Evolutionary conservation across 2,113 vertebrate species (phyloP).

Genomic region (Lepidothrix coronata): DNA sequence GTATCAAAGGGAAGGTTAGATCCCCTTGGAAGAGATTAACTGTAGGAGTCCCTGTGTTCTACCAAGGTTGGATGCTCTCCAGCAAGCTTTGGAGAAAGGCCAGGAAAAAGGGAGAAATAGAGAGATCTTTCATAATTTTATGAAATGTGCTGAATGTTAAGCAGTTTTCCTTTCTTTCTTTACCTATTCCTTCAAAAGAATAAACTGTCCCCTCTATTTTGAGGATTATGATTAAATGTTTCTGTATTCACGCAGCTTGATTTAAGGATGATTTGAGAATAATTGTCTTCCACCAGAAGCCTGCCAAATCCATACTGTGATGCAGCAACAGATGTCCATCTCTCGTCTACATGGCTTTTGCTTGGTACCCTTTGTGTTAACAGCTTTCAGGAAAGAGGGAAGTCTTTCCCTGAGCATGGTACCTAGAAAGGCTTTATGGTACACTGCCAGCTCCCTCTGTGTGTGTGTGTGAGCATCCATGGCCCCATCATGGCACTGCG

Average conservation of each 20-base stretch:
- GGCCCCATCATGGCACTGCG: neutral
- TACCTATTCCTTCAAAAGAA: neutral
- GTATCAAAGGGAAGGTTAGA: neutral
- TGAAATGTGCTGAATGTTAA: neutral
- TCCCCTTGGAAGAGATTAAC: neutral
- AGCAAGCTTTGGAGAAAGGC: neutral
- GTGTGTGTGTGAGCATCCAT: no score
- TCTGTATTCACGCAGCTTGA: neutral
- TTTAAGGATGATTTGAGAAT: neutral
- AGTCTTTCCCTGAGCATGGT: accelerated
- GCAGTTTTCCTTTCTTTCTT: neutral
- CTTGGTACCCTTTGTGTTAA: neutral
- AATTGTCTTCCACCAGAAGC: neutral
- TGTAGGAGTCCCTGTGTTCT: neutral
- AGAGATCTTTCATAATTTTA: neutral
- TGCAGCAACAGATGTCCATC: neutral
- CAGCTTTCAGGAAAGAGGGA: neutral
- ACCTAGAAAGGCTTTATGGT: neutral
- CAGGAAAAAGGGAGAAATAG: neutral
- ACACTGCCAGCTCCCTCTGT: neutral
- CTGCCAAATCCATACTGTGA: neutral
- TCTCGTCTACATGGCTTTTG: neutral
- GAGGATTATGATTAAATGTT: neutral
- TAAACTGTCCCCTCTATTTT: neutral
- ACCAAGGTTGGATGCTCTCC: neutral